Evolutionary conservation across 2,113 vertebrate species (phyloP).

Genomic region (Isichthys henryi): DNA sequence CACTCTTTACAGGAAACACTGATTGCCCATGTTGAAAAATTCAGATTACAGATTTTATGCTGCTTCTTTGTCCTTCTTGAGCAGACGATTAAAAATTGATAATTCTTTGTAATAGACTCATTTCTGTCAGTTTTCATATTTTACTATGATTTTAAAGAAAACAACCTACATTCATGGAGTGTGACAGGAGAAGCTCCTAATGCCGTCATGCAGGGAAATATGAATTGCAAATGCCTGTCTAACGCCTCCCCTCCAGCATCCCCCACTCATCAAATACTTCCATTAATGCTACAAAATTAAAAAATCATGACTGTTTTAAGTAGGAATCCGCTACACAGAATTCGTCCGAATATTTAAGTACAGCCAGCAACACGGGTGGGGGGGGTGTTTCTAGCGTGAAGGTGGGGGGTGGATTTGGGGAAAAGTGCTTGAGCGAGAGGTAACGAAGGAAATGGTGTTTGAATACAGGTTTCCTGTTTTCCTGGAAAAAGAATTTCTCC

Average conservation of each 20-base stretch:
- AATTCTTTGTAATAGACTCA: conserved; percentile 84
- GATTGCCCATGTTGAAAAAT: conserved; percentile 61
- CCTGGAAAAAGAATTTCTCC: conserved; percentile 42
- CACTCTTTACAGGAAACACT: conserved; percentile 46
- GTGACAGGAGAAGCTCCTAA: conserved; percentile 95
- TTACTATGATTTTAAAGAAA: conserved; percentile 83
- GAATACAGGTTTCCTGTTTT: conserved; percentile 56
- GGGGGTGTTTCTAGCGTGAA: no score
- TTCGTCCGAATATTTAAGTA: conserved; percentile 56
- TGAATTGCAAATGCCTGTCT: conserved; percentile 88
- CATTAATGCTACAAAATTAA: conserved; percentile 85
- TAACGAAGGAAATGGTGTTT: conserved; percentile 40
- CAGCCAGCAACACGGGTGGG: conserved; percentile 47
- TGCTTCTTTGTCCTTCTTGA: conserved; percentile 52
- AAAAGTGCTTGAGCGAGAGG: conserved; percentile 40
- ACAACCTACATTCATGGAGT: conserved; percentile 92
- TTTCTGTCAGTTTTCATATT: conserved; percentile 91
- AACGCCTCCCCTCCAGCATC: conserved; percentile 36
- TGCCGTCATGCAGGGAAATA: conserved; percentile 88
- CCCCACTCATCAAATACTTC: conserved; percentile 63
- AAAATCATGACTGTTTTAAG: conserved; percentile 88
- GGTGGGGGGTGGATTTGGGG: conserved; percentile 31
- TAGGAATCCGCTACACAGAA: conserved; percentile 61
- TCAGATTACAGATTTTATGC: conserved; percentile 51
- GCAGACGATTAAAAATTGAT: conserved; percentile 82